Evolutionary conservation across 2,113 vertebrate genomes (phyloP), one percentile per base, ranked within the genome.

Genomic region (Lepus americanus): DNA sequence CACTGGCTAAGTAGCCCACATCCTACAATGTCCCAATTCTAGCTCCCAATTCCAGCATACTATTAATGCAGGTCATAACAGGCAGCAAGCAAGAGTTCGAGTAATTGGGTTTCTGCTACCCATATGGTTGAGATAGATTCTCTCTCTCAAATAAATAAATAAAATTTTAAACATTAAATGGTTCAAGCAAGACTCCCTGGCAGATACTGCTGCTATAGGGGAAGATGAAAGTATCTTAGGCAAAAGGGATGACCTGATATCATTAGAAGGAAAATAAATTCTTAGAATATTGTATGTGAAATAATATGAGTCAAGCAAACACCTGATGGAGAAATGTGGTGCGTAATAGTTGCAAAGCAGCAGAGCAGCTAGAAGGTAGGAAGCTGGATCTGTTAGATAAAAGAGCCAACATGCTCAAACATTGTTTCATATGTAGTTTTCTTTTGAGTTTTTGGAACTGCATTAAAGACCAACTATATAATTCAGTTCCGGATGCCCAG

Each of bases 401-500:
- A 17, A 55, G 64, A 83, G 51, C 1, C n/a, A 87, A 19, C 39
- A 39, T 86, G 94, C 55, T 55, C 22, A 92, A 96, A 84, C 11
- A 53, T 4, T 20, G 5, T 55, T 82, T 95, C 14, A 25, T 16
- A 59, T 27, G 29, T 29, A 53, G 5, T 86, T 87, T 89, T 76
- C 2, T 86, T 94, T 89, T 64, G 12, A 87, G 31, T 76, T 92
- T 78, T 59, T 80, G 59, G 29, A 86, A 81, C 22, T 89, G 67
- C 84, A 33, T 73, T 92, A 61, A 90, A 70, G n/a, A 49, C 6
- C 55, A 89, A 49, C 31, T 25, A 85, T 44, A 92, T 90, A 94
- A 76, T 79, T 90, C 51, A 67, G 27, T 78, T 11, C 2, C n/a
- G 77, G 77, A 66, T 25, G 13, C 51, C 14, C n/a, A 94, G 20